Percentiles rank a stretch among this genome's conserved stretches.
Conservation (phyloP, 2,797 vertebrate species). For the Epinephelus coioides region DNA sequence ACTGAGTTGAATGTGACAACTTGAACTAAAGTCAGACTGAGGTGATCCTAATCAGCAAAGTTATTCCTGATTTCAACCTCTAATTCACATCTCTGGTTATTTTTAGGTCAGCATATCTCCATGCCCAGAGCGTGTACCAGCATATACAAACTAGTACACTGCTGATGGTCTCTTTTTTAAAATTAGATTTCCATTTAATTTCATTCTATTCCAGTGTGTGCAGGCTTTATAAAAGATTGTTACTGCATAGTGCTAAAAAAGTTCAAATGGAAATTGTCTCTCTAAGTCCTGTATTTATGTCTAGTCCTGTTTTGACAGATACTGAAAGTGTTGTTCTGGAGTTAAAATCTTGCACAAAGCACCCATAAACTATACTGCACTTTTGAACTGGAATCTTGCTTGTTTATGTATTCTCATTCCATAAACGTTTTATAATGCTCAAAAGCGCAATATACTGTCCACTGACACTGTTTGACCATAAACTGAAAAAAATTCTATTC, state of each 20-base stretch:
- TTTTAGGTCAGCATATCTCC: neutral
- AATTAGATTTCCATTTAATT: neutral
- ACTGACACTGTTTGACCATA: conserved; percentile 10
- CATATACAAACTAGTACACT: neutral
- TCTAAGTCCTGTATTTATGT: neutral
- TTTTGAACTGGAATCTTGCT: neutral
- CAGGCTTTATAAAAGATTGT: neutral
- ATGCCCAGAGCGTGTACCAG: neutral
- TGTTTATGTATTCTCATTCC: neutral
- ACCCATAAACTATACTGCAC: neutral
- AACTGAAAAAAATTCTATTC: conserved; percentile 7
- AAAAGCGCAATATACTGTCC: neutral
- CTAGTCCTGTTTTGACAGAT: neutral
- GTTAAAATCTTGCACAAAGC: neutral
- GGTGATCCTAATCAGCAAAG: no score
- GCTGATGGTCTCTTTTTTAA: neutral
- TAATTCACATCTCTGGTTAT: neutral
- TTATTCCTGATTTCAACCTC: neutral
- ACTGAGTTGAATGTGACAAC: neutral
- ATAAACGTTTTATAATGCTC: neutral
- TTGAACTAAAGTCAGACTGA: no score
- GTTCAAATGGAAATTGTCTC: neutral
- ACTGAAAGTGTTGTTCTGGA: neutral
- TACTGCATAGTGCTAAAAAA: neutral
- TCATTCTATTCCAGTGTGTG: neutral